Evolutionary conservation across 2,888 invertebrate genomes (phyloP).

Genomic region (Platycheirus albimanus): DNA sequence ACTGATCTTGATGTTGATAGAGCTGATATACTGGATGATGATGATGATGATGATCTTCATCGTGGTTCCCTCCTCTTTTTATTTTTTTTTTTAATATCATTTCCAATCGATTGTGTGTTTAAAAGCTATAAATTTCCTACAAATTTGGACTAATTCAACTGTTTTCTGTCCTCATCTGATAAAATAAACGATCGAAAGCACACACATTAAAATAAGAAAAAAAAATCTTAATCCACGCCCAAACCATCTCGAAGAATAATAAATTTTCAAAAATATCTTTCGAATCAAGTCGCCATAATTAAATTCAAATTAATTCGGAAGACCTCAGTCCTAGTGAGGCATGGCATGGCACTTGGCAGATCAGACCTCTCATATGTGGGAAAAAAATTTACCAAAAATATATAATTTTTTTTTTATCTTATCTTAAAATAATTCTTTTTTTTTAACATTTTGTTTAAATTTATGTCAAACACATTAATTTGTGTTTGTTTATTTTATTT

Average conservation of each 20-base stretch:
- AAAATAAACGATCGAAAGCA: constrained; percentile 32
- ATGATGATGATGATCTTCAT: neutral
- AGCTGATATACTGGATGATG: too few species aligned
- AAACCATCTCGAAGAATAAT: constrained; percentile 12
- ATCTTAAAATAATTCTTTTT: constrained; percentile 20
- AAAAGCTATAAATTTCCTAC: constrained; percentile 49
- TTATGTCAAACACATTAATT: constrained; percentile 57
- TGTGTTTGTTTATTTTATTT: constrained; percentile 49
- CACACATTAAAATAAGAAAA: too few species aligned
- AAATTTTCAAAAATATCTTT: constrained; percentile 30
- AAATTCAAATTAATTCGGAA: constrained; percentile 65
- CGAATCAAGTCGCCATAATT: constrained; percentile 43
- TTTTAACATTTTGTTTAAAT: constrained; percentile 28
- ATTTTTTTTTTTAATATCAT: neutral
- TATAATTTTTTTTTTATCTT: neutral
- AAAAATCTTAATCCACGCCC: constrained; percentile 20
- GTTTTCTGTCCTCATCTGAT: constrained; percentile 39
- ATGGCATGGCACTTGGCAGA: too few species aligned
- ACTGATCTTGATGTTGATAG: constrained; percentile 15
- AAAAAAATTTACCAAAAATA: constrained; percentile 41
- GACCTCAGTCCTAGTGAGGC: constrained; percentile 43
- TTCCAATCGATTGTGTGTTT: constrained; percentile 24
- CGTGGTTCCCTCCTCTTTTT: neutral
- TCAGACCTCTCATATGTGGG: too few species aligned
- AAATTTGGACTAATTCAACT: constrained; percentile 62